These are phyloP conservation scores for Pangasius mekongensis DNA, from an alignment of 2,797 vertebrate species.

Conservation along the genomic window DNA sequence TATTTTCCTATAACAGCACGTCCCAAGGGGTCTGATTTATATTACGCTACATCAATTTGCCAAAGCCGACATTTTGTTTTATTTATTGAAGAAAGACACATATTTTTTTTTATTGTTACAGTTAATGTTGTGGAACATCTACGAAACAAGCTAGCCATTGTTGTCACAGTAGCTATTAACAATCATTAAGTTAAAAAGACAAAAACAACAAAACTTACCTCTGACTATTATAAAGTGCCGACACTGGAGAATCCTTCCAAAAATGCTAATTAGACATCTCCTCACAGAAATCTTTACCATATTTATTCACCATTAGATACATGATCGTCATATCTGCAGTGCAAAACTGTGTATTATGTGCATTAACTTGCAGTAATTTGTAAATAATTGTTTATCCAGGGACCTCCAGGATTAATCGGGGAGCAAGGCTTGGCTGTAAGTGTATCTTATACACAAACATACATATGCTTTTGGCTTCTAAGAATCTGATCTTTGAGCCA, in stretches of 20 bases:
- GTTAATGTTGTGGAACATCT: neutral
- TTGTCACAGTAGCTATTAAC: neutral
- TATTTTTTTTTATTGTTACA: neutral
- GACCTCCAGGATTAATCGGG: conserved; percentile 73
- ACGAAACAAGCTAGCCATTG: neutral
- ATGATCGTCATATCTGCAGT: neutral
- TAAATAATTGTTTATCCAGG: conserved; percentile 65
- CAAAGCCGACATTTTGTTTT: neutral
- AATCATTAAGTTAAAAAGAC: neutral
- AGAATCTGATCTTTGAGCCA: neutral
- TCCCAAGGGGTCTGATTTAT: neutral
- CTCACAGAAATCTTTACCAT: neutral
- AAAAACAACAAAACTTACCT: neutral
- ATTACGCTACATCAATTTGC: neutral
- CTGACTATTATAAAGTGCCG: neutral
- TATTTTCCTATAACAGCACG: neutral
- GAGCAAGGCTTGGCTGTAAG: conserved; percentile 78
- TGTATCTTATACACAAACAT: neutral
- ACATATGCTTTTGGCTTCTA: neutral
- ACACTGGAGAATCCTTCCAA: neutral
- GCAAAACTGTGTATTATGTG: neutral
- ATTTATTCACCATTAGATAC: neutral
- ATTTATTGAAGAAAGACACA: neutral
- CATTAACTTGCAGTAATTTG: neutral
- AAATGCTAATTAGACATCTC: neutral